phyloP scores from a whole-genome alignment of 2,113 vertebrate genomes.

The Trogon surrucura region DNA sequence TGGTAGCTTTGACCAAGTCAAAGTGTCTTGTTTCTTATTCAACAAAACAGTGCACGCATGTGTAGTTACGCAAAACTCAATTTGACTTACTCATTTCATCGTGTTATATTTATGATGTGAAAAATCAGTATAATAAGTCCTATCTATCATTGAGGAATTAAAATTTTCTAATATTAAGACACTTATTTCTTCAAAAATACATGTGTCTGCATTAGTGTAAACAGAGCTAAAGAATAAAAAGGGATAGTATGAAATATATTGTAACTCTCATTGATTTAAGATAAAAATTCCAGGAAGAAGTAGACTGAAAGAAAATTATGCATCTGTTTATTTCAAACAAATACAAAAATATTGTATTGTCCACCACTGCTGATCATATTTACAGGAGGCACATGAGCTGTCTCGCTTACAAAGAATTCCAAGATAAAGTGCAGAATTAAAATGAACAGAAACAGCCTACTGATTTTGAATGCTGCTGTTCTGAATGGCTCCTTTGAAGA shows the following conservation, averaged over 20 bases:
- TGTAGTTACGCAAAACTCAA: neutral
- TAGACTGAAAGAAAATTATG: neutral
- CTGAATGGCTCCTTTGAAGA: neutral
- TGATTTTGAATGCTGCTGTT: conserved; percentile 7
- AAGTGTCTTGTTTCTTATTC: neutral
- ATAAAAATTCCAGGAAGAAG: neutral
- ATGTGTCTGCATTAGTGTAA: neutral
- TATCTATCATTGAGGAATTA: neutral
- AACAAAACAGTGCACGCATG: rapidly evolving
- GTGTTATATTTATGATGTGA: neutral
- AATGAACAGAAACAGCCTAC: conserved; percentile 18
- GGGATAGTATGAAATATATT: neutral
- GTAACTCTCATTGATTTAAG: neutral
- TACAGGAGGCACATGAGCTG: neutral
- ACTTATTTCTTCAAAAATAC: neutral
- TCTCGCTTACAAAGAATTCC: neutral
- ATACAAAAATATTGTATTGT: neutral
- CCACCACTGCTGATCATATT: neutral
- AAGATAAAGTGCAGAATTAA: conserved; percentile 10
- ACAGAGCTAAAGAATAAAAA: neutral
- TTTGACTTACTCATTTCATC: neutral
- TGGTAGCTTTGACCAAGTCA: neutral
- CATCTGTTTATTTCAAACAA: neutral
- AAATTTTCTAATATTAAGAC: neutral
- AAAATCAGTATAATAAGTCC: neutral